Percentiles rank a stretch among this genome's conserved stretches.
These are phyloP conservation scores for Azorinus chamasolen DNA, from an alignment of 2,888 invertebrate species.

Conservation along the genomic window DNA sequence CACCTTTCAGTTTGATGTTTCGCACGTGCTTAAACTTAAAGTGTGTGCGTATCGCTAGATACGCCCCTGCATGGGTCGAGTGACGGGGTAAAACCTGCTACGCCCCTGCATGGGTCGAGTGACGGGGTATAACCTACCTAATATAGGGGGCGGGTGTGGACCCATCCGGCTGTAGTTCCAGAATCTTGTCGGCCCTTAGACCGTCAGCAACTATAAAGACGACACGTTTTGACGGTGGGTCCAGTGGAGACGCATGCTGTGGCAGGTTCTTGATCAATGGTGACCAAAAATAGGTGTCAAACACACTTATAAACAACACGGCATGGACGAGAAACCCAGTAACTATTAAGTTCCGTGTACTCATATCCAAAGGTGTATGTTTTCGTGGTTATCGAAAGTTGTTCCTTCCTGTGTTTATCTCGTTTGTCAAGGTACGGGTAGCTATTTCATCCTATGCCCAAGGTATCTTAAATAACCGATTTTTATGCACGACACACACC, in stretches of 20 bases:
- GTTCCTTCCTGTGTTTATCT: background rate
- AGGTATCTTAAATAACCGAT: too few species aligned
- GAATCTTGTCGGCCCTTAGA: constrained; percentile 56
- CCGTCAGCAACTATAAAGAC: constrained; percentile 64
- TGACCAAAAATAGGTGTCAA: constrained; percentile 40
- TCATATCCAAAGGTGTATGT: constrained; percentile 13
- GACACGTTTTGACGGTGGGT: constrained; percentile 48
- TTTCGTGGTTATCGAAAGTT: too few species aligned
- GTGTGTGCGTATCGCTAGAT: too few species aligned
- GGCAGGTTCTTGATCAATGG: constrained; percentile 20
- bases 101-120: too few species aligned
- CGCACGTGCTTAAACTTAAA: too few species aligned
- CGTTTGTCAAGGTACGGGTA: background rate
- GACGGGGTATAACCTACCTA: constrained; percentile 28
- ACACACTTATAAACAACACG: constrained; percentile 30
- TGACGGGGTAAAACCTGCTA: too few species aligned
- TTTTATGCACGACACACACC: too few species aligned
- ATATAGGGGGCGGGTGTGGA: constrained; percentile 49
- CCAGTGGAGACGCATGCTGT: constrained; percentile 30
- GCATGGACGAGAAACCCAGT: constrained; percentile 29
- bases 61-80: too few species aligned
- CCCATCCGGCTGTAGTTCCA: constrained; percentile 43
- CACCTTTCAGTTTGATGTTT: too few species aligned
- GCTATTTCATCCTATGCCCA: too few species aligned
- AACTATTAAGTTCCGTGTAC: constrained; percentile 16